These are phyloP conservation scores for Leptinotarsa haldemani DNA, from an alignment of 2,888 invertebrate genomes.

Conservation along the genomic window DNA sequence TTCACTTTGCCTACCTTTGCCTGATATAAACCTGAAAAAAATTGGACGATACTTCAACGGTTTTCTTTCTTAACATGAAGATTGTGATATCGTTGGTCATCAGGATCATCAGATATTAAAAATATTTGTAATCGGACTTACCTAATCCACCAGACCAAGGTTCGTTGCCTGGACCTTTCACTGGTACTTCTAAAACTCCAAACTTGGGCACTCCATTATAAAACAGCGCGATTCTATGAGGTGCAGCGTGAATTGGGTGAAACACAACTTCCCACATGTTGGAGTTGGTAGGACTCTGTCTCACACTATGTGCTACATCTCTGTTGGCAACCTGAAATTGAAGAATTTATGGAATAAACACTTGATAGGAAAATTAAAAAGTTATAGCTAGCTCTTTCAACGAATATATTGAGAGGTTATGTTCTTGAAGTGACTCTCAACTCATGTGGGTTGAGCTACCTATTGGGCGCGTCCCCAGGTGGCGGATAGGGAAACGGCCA, in stretches of 20 bases:
- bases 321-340: conserved; percentile 75
- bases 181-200: conserved; percentile 71
- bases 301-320: conserved; percentile 84
- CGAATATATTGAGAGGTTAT: no score
- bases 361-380: not conserved
- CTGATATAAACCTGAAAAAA: conserved; percentile 81
- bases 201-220: conserved; percentile 86
- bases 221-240: conserved; percentile 86
- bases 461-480: no score
- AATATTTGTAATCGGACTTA: not conserved
- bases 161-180: conserved; percentile 64
- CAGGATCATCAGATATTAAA: no score
- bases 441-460: no score
- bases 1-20: conserved; percentile 85
- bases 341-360: not conserved
- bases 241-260: conserved; percentile 87
- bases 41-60: not conserved
- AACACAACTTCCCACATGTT: conserved; percentile 86
- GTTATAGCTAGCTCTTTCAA: no score
- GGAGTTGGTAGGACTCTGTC: conserved; percentile 77
- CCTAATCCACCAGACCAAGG: conserved; percentile 80
- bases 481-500: no score
- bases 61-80: no score
- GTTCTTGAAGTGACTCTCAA: no score
- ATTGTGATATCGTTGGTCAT: no score